These are phyloP conservation scores for Apis mellifera DNA, from an alignment of 1,140 invertebrate species.

Conservation along the genomic window Amel_HAv3.1 CM009937.2:11249001-11249500, in stretches of 20 bases:
- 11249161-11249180: no score
- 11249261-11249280: not conserved
- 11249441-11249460: conserved; percentile 51
- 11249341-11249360: not conserved
- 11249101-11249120: no score
- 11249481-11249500: conserved; percentile 53
- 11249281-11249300: not conserved
- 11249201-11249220: no score
- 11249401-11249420: conserved; percentile 59
- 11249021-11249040: no score
- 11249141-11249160: no score
- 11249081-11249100: no score
- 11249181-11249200: no score
- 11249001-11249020: no score
- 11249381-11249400: conserved; percentile 45
- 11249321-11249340: conserved; percentile 2
- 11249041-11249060: no score
- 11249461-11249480: conserved; percentile 60
- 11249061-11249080: no score
- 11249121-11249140: no score
- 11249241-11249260: no score
- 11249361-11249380: conserved; percentile 39
- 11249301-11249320: not conserved
- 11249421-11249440: conserved; percentile 64
- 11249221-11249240: not conserved